These are phyloP conservation scores for Eupithecia subumbrata DNA, from an alignment of 2,888 invertebrate genomes.

Conservation along the genomic window DNA sequence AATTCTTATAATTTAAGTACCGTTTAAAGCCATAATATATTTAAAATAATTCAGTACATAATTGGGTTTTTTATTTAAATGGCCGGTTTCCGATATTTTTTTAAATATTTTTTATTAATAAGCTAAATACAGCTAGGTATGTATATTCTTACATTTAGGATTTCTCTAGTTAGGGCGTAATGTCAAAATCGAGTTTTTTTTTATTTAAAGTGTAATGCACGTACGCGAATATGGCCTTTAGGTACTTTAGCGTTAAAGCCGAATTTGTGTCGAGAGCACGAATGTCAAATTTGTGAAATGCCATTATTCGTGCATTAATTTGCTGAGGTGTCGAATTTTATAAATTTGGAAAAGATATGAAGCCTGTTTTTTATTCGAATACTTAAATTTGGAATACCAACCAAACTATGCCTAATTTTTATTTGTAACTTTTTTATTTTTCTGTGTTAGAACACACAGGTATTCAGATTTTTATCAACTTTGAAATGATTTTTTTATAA, in stretches of 20 bases:
- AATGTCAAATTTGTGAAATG: slow-evolving; percentile 17
- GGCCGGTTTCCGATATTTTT: slow-evolving; percentile 75
- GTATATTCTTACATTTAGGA: slow-evolving; percentile 51
- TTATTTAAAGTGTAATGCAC: slow-evolving; percentile 17
- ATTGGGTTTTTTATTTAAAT: slow-evolving; percentile 63
- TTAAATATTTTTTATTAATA: slow-evolving; percentile 55
- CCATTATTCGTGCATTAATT: slow-evolving; percentile 13
- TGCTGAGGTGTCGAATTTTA: slow-evolving; percentile 6
- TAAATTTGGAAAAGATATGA: background rate
- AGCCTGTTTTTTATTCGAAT: background rate
- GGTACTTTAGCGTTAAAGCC: slow-evolving; percentile 24
- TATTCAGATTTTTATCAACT: background rate
- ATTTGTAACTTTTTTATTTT: background rate
- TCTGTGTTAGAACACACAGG: background rate
- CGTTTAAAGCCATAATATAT: slow-evolving; percentile 20
- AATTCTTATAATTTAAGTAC: slow-evolving; percentile 3
- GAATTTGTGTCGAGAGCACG: slow-evolving; percentile 18
- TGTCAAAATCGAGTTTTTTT: slow-evolving; percentile 25
- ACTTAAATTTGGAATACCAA: background rate
- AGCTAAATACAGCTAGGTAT: slow-evolving; percentile 70
- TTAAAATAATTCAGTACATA: slow-evolving; percentile 67
- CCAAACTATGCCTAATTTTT: background rate
- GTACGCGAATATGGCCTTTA: background rate
- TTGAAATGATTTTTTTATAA: background rate
- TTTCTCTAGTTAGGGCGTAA: slow-evolving; percentile 30